These are phyloP conservation scores for Pycnonotus jocosus DNA, from an alignment of 2,113 vertebrate genomes.

Conservation along the genomic window DNA sequence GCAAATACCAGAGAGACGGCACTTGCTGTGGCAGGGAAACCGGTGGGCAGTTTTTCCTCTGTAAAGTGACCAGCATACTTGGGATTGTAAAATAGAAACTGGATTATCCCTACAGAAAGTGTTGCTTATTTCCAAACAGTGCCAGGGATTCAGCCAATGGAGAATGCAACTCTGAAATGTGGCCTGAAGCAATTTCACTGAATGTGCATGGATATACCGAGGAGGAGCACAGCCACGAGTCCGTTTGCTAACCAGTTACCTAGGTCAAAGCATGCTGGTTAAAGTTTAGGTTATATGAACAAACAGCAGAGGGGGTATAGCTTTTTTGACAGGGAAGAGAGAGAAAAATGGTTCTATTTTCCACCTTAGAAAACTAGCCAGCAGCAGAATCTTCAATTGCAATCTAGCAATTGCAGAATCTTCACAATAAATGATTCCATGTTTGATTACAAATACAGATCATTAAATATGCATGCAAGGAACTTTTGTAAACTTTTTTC, in stretches of 20 bases:
- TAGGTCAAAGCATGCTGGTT: not conserved
- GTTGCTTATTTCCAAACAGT: not conserved
- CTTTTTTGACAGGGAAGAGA: not conserved
- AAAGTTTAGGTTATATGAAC: not conserved
- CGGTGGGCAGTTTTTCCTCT: accelerated
- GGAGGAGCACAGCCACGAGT: not conserved
- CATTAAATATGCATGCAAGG: slow-evolving; percentile 45
- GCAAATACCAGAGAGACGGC: accelerated
- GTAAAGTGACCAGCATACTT: not conserved
- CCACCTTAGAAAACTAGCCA: not conserved
- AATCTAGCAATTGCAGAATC: not conserved
- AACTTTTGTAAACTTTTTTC: slow-evolving; percentile 24
- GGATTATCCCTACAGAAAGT: not conserved
- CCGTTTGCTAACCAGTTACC: not conserved
- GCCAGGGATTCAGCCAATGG: not conserved
- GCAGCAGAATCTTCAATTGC: too few species aligned
- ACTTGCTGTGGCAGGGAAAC: not conserved
- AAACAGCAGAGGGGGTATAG: not conserved
- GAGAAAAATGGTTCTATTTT: not conserved
- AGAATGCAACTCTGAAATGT: not conserved
- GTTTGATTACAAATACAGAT: slow-evolving; percentile 48
- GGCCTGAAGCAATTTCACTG: not conserved
- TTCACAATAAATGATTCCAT: not conserved
- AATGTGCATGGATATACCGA: not conserved
- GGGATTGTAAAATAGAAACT: not conserved